Conservation (phyloP, 2,888 invertebrate genomes). For the Argyresthia goedartella region DNA sequence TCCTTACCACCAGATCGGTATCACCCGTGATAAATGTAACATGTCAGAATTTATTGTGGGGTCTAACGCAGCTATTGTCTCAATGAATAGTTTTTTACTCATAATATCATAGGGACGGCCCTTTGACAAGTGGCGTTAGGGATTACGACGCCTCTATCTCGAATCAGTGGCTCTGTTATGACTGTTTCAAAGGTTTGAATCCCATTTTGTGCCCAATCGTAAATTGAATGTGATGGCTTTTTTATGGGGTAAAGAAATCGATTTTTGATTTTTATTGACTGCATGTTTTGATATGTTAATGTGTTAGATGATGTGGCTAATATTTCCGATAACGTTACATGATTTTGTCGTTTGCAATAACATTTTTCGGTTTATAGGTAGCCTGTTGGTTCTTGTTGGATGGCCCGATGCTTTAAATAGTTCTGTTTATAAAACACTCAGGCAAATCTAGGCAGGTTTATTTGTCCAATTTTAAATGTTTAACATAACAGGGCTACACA, state of each 20-base stretch:
- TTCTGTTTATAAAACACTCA: no score
- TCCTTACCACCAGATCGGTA: conserved; percentile 49
- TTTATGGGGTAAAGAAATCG: conserved; percentile 52
- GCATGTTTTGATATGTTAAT: conserved; percentile 61
- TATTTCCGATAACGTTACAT: not conserved
- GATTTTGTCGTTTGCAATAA: not conserved
- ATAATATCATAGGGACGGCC: conserved; percentile 50
- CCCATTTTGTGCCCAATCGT: conserved; percentile 39
- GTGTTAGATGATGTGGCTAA: conserved; percentile 7
- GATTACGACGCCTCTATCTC: conserved; percentile 46
- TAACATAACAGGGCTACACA: no score
- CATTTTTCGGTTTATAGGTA: no score
- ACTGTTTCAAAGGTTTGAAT: conserved; percentile 18
- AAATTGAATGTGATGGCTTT: conserved; percentile 62
- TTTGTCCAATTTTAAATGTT: no score
- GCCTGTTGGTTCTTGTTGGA: no score
- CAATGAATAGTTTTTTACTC: conserved; percentile 68
- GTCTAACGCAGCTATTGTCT: conserved; percentile 62
- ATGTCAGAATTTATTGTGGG: conserved; percentile 62
- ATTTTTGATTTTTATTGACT: conserved; percentile 49
- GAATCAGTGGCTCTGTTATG: conserved; percentile 33
- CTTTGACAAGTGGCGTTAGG: conserved; percentile 60
- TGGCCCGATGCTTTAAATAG: no score
- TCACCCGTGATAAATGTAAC: conserved; percentile 63
- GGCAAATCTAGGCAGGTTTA: not conserved